A percentile compares a stretch with the other conserved stretches of the same genome.
phyloP scores from a whole-genome alignment of 2,113 vertebrate species.

The Bolborhynchus lineola region DNA sequence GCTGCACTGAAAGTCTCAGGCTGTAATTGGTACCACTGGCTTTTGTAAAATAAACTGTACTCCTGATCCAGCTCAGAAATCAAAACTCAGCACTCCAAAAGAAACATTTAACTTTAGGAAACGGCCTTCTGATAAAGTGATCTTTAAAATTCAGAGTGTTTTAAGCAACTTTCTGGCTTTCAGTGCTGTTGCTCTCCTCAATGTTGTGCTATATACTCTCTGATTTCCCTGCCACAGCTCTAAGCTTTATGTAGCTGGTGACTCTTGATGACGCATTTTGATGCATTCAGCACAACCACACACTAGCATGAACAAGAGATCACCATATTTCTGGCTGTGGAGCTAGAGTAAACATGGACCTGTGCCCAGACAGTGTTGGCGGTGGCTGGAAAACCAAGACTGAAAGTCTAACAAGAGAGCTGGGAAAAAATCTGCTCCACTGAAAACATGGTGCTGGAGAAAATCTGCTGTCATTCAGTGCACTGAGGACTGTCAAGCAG shows the following conservation, averaged over 20 bases:
- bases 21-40: constrained; percentile 5
- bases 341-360: constrained; percentile 50
- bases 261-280: constrained; percentile 36
- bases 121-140: neutral
- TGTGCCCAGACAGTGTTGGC: constrained; percentile 48
- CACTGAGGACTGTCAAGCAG: neutral
- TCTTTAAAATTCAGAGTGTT: neutral
- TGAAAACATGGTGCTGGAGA: neutral
- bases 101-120: neutral
- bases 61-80: neutral
- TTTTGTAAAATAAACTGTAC: constrained; percentile 20
- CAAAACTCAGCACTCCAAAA: neutral
- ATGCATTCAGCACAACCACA: constrained; percentile 44
- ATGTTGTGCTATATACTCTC: neutral
- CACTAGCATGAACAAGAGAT: constrained; percentile 10
- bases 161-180: neutral
- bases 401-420: neutral
- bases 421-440: neutral
- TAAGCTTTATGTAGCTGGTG: neutral
- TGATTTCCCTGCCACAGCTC: neutral
- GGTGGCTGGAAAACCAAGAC: constrained; percentile 9
- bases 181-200: neutral
- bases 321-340: constrained; percentile 51
- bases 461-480: neutral
- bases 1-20: neutral